Base-by-base conservation (phyloP, 2,888 invertebrate species). In the Melieria omissa region DNA sequence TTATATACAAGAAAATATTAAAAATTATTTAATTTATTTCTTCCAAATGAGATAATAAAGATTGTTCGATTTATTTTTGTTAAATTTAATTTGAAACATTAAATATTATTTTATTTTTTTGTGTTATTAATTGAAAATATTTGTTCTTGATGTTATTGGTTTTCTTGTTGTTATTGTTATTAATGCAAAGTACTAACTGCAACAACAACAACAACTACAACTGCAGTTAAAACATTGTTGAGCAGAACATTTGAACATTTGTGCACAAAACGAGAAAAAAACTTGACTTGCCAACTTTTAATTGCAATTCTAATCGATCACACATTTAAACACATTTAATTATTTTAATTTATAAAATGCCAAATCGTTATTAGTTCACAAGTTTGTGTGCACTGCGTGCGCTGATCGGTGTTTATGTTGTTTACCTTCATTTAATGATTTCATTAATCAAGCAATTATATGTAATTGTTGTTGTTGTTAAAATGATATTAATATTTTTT, bases 381-480 rank as follows among this genome's bases (percentile, higher is more conserved):
- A 3, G 29, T 29, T 29, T 29, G 29, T 29, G 29, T 29, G 29
- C 29, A 29, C 29, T 29, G 29, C 29, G 3, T 29, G 29, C 29
- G 29, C 29, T 1, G 29, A 29, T 29, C 29, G 29, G 29, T 29
- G 29, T 29, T 29, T 61, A 60, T 67, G 67, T 67, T 67, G 60
- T 52, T 58, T 49, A 61, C 67, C 67, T 67, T 67, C 67, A 16
- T 10, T 61, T 67, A 61, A 67, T 67, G 60, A 67, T 67, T 67
- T 67, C 60, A 67, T 67, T 67, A 67, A 67, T 67, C 67, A 67
- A 16, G 44, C 67, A 67, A 67, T 67, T 67, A 67, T 61, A 47
- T 67, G 16, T 61, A 61, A 67, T 67, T 52, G 46, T n/a, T 61
- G 67, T 44, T 67, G 61, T 67, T 29, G 29, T 29, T 29, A 52